Conservation (phyloP, 1,140 invertebrate genomes). For the Calosoma granatense region DNA sequence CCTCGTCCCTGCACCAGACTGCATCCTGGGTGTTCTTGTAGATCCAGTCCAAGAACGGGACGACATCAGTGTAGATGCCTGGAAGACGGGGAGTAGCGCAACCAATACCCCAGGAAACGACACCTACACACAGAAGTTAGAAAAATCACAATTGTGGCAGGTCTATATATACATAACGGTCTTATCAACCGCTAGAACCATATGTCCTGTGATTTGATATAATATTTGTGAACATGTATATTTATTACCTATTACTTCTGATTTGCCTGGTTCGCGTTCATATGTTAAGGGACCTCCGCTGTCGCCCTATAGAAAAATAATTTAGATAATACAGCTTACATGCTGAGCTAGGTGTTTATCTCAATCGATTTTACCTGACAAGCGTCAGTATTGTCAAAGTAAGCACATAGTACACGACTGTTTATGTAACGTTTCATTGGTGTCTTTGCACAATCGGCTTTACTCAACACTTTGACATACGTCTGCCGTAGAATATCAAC, state of each 20-base stretch:
- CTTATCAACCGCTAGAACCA: no score
- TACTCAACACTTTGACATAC: background rate
- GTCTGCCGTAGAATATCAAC: background rate
- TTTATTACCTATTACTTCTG: slow-evolving; percentile 39
- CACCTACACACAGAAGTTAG: no score
- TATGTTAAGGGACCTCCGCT: slow-evolving; percentile 43
- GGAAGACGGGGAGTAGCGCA: slow-evolving; percentile 47
- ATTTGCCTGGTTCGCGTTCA: slow-evolving; percentile 32
- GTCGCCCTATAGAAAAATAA: slow-evolving; percentile 44
- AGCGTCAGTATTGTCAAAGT: background rate
- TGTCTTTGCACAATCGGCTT: background rate
- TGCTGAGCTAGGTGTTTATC: no score
- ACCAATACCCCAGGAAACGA: slow-evolving; percentile 50
- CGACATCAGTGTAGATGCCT: slow-evolving; percentile 47
- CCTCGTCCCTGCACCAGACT: slow-evolving; percentile 25
- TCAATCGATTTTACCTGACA: no score
- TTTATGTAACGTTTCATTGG: background rate
- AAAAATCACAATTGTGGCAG: no score
- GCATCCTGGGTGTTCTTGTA: slow-evolving; percentile 33
- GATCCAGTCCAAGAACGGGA: slow-evolving; percentile 47
- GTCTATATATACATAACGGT: no score
- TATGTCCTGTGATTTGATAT: no score
- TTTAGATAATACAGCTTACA: no score
- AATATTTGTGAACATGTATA: no score
- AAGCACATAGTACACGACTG: slow-evolving; percentile 5